phyloP scores from a whole-genome alignment of 2,888 invertebrate genomes.

The Lottia scabra region DNA sequence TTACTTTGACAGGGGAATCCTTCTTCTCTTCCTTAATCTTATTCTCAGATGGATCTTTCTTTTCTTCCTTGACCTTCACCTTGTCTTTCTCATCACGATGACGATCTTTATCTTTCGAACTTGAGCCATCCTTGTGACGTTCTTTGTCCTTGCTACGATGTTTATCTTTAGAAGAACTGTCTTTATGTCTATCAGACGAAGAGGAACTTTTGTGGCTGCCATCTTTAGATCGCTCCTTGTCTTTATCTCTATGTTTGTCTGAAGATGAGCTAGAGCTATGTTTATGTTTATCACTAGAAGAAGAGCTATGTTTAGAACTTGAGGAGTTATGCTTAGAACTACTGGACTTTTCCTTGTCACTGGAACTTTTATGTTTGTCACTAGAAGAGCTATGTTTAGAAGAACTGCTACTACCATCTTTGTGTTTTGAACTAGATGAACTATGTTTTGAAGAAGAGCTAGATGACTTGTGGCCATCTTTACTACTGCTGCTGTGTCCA shows the following conservation, averaged over 20 bases:
- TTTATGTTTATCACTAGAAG: slow-evolving; percentile 26
- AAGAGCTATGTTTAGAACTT: slow-evolving; percentile 25
- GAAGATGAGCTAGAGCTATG: slow-evolving; percentile 17
- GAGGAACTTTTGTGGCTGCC: slow-evolving; percentile 24
- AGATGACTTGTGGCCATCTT: background rate
- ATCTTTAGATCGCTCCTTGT: slow-evolving; percentile 19
- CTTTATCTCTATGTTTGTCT: slow-evolving; percentile 23
- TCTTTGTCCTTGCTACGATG: slow-evolving; percentile 19
- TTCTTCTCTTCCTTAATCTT: slow-evolving; percentile 11
- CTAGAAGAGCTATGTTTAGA: slow-evolving; percentile 26
- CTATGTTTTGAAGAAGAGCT: background rate
- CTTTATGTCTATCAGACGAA: slow-evolving; percentile 27
- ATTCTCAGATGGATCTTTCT: background rate
- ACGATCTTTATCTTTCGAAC: slow-evolving; percentile 7
- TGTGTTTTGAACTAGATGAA: slow-evolving; percentile 38
- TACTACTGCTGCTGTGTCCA: slow-evolving; percentile 29
- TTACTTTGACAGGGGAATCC: slow-evolving; percentile 20
- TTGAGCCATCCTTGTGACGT: slow-evolving; percentile 1
- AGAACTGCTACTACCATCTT: slow-evolving; percentile 24
- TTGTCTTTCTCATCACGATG: background rate
- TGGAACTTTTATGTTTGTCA: slow-evolving; percentile 8
- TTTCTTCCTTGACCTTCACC: background rate
- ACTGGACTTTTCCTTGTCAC: slow-evolving; percentile 6
- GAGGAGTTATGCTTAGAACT: slow-evolving; percentile 20
- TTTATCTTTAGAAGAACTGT: slow-evolving; percentile 21